Base-by-base conservation (phyloP, 2,888 invertebrate species). In the Pterobdella sp. region DNA sequence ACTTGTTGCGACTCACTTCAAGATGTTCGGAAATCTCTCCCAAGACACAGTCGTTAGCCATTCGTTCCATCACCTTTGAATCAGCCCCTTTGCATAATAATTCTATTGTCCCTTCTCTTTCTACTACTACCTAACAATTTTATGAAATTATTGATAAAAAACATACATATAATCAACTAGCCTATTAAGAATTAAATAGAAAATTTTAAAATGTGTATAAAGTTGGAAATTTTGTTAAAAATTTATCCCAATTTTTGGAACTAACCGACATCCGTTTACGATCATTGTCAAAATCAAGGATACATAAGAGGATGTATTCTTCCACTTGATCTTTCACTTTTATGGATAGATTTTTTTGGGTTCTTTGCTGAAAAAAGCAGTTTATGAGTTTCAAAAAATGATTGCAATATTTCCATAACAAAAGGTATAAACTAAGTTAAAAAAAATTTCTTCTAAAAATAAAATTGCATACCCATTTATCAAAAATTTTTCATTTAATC, bases 201-300 rank as follows among this genome's bases (percentile, higher is more conserved):
- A n/a, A n/a, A n/a, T n/a, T n/a, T n/a, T n/a, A n/a, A n/a, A n/a
- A n/a, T n/a, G n/a, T n/a, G n/a, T n/a, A n/a, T n/a, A n/a, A n/a
- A n/a, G n/a, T n/a, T n/a, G n/a, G n/a, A n/a, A n/a, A 31, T 64
- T n/a, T 22, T 64, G 14, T 18, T 60, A 60, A 18, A 31, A 10
- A 1, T 60, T 31, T 31, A 2, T 60, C 10, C 1, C 1, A n/a
- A 26, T n/a, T 64, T 64, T 7, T n/a, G 66, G 49, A 34, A 81
- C 85, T 82, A 81, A 97, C 97, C 78, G 97, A 97, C 98, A 98
- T 98, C 84, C 98, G 87, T 87, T 98, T 98, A 80, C 98, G 88
- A 79, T 95, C 92, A 87, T 98, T 98, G 87, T 98, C 96, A 86
- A 98, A 98, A 87, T 98, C 98, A 82, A 98, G 88, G 85, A 98